A percentile compares a stretch with the other conserved stretches of the same genome.
Conservation (phyloP, 2,797 vertebrate species). For the Microctenopoma lineatum region DNA sequence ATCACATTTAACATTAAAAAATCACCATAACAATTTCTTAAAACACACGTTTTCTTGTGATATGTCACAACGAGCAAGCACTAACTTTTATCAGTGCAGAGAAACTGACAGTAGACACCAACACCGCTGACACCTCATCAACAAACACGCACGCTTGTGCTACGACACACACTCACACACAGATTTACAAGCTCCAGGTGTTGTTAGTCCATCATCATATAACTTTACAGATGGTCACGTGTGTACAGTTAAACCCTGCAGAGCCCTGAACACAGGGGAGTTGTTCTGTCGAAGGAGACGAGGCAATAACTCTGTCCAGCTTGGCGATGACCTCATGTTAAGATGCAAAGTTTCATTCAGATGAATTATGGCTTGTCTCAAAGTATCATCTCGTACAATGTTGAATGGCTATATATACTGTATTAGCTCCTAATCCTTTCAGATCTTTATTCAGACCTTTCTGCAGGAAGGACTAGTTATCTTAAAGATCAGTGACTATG, state of each 20-base stretch:
- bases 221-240: slow-evolving; percentile 45
- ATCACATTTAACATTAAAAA: neutral
- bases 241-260: slow-evolving; percentile 42
- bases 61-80: slow-evolving; percentile 42
- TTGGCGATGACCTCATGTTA: slow-evolving; percentile 20
- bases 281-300: slow-evolving; percentile 28
- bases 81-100: slow-evolving; percentile 47
- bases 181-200: slow-evolving; percentile 65
- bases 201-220: slow-evolving; percentile 50
- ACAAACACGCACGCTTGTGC: slow-evolving; percentile 22
- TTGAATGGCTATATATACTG: neutral
- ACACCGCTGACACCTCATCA: slow-evolving; percentile 36
- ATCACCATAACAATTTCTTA: slow-evolving; percentile 13
- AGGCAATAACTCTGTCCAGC: slow-evolving; percentile 28
- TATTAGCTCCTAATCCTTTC: slow-evolving; percentile 19
- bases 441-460: slow-evolving; percentile 23
- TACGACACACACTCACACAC: neutral
- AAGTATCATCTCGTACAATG: neutral
- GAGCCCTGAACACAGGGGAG: slow-evolving; percentile 28
- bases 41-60: slow-evolving; percentile 46
- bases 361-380: slow-evolving; percentile 16
- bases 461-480: slow-evolving; percentile 8
- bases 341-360: slow-evolving; percentile 24
- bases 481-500: neutral
- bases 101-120: slow-evolving; percentile 46